A percentile compares a stretch with the other conserved stretches of the same genome.
phyloP scores from a whole-genome alignment of 53 echinoderm and acorn worm species.

The Echinometra lucunter region DNA sequence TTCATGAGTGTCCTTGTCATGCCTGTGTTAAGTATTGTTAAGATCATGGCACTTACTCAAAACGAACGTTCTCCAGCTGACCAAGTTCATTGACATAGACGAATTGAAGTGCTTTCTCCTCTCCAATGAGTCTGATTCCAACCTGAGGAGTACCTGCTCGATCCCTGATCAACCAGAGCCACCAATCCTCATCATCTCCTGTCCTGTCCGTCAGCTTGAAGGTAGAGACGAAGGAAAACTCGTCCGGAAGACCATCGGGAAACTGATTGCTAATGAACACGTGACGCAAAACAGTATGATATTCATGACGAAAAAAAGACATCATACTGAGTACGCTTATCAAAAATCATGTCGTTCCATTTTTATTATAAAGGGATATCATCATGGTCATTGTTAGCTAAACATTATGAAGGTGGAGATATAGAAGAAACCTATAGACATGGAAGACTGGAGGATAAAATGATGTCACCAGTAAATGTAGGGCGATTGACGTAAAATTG shows the following conservation, averaged over 20 bases:
- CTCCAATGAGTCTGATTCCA: slow-evolving; percentile 85
- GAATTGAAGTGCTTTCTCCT: slow-evolving; percentile 78
- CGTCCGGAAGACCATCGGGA: slow-evolving; percentile 87
- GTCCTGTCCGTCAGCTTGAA: slow-evolving; percentile 79
- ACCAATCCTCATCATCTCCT: slow-evolving; percentile 80
- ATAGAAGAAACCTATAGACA: no score
- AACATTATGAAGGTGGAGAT: no score
- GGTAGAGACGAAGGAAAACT: slow-evolving; percentile 89
- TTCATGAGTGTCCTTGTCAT: no score
- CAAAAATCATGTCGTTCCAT: no score
- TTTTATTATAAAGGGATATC: no score
- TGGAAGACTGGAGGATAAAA: no score
- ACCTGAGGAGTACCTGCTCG: slow-evolving; percentile 75
- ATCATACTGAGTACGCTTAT: no score
- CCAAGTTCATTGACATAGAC: slow-evolving; percentile 79
- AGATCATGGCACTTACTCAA: slow-evolving; percentile 72
- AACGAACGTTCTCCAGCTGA: slow-evolving; percentile 81
- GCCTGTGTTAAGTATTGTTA: no score
- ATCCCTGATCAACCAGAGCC: slow-evolving; percentile 86
- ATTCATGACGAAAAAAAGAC: no score
- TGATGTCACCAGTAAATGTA: no score
- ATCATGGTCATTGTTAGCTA: no score
- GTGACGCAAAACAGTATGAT: background rate
- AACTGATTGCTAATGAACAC: slow-evolving; percentile 76
- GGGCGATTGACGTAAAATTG: no score